These are phyloP conservation scores for Melitaea cinxia DNA, from an alignment of 1,140 invertebrate genomes.

Conservation along the genomic window DNA sequence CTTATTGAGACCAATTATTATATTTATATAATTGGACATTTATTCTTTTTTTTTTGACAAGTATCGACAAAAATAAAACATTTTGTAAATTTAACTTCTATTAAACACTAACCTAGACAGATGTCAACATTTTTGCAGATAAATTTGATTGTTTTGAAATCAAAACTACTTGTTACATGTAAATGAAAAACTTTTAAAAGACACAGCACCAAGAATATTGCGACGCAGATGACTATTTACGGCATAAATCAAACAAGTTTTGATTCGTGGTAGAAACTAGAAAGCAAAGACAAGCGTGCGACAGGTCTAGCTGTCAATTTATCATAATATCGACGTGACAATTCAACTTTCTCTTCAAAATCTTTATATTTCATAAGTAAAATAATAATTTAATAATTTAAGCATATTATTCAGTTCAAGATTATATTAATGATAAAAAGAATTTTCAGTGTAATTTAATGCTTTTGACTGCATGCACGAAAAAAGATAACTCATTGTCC, in stretches of 20 bases:
- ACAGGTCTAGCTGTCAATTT: conserved; percentile 1
- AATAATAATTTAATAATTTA: too few relatives aligned
- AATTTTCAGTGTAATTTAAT: too few relatives aligned
- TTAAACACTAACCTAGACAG: conserved; percentile 26
- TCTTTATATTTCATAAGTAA: too few relatives aligned
- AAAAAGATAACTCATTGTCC: too few relatives aligned
- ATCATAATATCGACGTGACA: not conserved
- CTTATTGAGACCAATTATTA: not conserved
- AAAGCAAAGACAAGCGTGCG: not conserved
- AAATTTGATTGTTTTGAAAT: not conserved
- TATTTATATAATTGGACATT: not conserved
- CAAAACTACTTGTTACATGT: not conserved
- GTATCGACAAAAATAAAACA: not conserved
- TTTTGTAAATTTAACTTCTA: not conserved
- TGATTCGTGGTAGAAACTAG: conserved; percentile 8
- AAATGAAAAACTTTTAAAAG: not conserved
- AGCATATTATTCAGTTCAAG: too few relatives aligned
- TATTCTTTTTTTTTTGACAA: not conserved
- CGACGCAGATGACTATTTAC: conserved; percentile 26
- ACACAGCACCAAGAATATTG: conserved; percentile 13
- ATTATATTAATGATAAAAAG: too few relatives aligned
- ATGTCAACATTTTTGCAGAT: conserved; percentile 19
- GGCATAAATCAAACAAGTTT: conserved; percentile 23
- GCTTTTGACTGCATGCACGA: too few relatives aligned
- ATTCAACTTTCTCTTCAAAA: conserved; percentile 4